Evolutionary conservation across 1,140 invertebrate species (phyloP), one percentile per base, ranked within the genome.

Genomic region (Cephus cinctus): DNA sequence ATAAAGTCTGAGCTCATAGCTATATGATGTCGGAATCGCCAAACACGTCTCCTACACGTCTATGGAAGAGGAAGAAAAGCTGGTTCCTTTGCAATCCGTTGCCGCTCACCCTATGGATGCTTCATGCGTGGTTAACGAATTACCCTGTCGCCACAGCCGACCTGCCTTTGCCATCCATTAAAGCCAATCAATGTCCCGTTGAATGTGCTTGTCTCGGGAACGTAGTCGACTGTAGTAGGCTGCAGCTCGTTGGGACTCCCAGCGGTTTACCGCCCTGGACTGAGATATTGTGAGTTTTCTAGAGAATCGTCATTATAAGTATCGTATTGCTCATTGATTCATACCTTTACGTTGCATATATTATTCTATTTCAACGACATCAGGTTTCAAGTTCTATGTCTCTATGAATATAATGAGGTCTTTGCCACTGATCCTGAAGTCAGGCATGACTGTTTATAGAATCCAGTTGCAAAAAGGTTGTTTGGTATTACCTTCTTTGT

Each of bases 221-320:
- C 49, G 45, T 52, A 25, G 69, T 75, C 21, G 57, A 60, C 36
- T 76, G 74, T 43, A 67, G 51, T 44, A 57, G 57, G 8, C 43
- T 73, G n/a, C 59, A 69, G 44, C 61, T 75, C 32, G 63, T 72
- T 35, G 67, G 61, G 40, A 64, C 66, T 46, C 74, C 74, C 18
- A 75, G 65, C 40, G 67, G 66, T 30, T 46, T 76, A 43, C 74
- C 71, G 54, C 69, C 68, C 38, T 75, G 74, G 74, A 75, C 71
- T 14, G 69, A 67, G 40, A 60, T 42, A 34, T 51, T 76, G 71
- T 76, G 52, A 70, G 69, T 65, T 47, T 9, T 9, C 11, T 15
- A 38, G 9, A 38, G 35, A 2, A 30, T 9, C 9, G 27, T 30
- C 27, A 12, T 12, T 30, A 9, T 12, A n/a, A 11, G 27, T 30